These are phyloP conservation scores for Tachycineta bicolor DNA, from an alignment of 2,113 vertebrate genomes.

Conservation along the genomic window DNA sequence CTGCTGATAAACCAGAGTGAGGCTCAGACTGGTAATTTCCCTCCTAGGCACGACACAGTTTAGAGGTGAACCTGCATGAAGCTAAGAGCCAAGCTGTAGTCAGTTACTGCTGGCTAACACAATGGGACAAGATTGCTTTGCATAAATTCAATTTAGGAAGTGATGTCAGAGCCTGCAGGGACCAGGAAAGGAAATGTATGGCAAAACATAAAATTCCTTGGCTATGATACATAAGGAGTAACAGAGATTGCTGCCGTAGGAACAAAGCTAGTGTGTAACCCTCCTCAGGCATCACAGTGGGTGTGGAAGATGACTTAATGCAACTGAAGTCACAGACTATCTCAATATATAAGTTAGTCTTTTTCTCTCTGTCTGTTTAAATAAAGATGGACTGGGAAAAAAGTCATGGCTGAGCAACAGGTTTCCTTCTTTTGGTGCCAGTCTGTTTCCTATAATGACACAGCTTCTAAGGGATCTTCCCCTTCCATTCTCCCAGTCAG, in stretches of 20 bases:
- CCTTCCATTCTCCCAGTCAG: not conserved
- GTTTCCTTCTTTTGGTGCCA: not conserved
- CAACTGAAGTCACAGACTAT: not conserved
- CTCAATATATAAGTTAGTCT: not conserved
- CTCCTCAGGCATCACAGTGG: not conserved
- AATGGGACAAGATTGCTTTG: not conserved
- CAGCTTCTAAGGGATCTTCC: not conserved
- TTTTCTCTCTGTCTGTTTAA: not conserved
- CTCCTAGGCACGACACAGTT: not conserved
- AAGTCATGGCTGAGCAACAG: not conserved
- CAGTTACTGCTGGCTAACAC: not conserved
- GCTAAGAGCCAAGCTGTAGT: not conserved
- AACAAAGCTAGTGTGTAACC: not conserved
- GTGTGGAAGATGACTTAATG: not conserved
- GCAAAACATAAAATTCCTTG: not conserved
- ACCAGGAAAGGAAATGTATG: not conserved
- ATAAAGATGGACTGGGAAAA: not conserved
- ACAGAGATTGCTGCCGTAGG: not conserved
- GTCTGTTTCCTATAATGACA: not conserved
- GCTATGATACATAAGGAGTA: not conserved
- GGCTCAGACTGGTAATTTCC: not conserved
- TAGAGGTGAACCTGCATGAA: not conserved
- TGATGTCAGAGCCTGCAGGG: not conserved
- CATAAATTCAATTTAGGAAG: not conserved
- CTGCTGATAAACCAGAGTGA: not conserved